phyloP scores from a whole-genome alignment of 2,113 vertebrate species.

The Psittacus erithacus region DNA sequence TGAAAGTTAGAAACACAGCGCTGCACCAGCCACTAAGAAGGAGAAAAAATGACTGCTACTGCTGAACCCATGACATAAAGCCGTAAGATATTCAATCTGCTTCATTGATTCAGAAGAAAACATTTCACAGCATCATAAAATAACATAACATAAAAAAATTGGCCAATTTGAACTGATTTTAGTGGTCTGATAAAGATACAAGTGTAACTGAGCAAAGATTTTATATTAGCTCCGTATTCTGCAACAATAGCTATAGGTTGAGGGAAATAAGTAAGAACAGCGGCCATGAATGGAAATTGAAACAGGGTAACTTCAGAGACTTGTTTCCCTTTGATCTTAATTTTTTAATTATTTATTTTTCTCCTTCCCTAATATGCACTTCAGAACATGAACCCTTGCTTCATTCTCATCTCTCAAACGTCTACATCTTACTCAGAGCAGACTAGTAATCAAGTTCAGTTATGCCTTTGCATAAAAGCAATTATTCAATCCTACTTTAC shows the following conservation, averaged over 20 bases:
- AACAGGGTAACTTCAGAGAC: neutral
- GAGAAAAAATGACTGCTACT: no score
- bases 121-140: neutral
- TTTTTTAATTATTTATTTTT: neutral
- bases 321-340: neutral
- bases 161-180: neutral
- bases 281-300: neutral
- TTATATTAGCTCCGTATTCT: neutral
- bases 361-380: neutral
- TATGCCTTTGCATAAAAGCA: neutral
- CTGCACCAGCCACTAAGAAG: no score
- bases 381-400: neutral
- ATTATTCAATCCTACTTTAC: neutral
- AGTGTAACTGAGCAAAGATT: neutral
- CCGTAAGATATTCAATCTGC: neutral
- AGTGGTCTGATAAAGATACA: neutral
- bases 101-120: neutral
- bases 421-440: neutral
- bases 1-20: no score
- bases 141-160: neutral
- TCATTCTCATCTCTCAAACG: neutral
- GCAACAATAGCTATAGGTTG: neutral
- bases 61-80: neutral
- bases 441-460: neutral
- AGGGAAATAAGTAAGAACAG: neutral